Evolutionary conservation across 2,797 vertebrate species (phyloP), one percentile per base, ranked within the genome.

Genomic region (Danio aesculapii): DNA sequence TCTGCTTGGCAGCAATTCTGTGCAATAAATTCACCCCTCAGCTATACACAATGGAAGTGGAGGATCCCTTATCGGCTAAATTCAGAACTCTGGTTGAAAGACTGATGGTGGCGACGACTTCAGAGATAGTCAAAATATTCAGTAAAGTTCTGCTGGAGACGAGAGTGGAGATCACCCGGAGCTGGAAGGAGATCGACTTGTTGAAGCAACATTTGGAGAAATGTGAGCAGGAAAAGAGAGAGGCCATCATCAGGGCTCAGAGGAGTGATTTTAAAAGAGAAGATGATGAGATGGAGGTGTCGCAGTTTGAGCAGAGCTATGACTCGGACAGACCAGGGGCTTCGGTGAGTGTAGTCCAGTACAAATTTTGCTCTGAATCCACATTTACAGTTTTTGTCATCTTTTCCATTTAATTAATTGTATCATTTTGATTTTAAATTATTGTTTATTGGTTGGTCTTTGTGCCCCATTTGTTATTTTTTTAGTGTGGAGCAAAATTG

Each of bases 61-160:
- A 84, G 46, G 83, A 83, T 49, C 66, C 81, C 0, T 19, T 83
- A 59, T 77, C 81, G 3, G 64, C 59, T 8, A 83, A 83, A 70
- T 88, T 88, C 59, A 72, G 58, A 62, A 63, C 66, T n/a, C 71
- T 86, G 11, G 17, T 88, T n/a, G 83, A 88, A 79, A 43, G 81
- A 8, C 81, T 88, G 12, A 81, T 88, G 87, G 52, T 81, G 11
- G 70, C 74, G 12, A 73, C 84, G 1, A 79, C 85, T 5, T 69
- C 83, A 11, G 83, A 88, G 47, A 86, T 88, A 47, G 83, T 88
- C 2, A 85, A 85, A 43, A 79, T 83, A 72, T 88, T 88, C 50
- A 76, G 53, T 39, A 69, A 86, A 61, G 75, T 85, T 9, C 64
- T 86, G 55, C 14, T 82, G 57, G 84, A 85, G 67, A 82, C 82